phyloP scores from a whole-genome alignment of 2,888 invertebrate species.

The Epinotia bilunana region DNA sequence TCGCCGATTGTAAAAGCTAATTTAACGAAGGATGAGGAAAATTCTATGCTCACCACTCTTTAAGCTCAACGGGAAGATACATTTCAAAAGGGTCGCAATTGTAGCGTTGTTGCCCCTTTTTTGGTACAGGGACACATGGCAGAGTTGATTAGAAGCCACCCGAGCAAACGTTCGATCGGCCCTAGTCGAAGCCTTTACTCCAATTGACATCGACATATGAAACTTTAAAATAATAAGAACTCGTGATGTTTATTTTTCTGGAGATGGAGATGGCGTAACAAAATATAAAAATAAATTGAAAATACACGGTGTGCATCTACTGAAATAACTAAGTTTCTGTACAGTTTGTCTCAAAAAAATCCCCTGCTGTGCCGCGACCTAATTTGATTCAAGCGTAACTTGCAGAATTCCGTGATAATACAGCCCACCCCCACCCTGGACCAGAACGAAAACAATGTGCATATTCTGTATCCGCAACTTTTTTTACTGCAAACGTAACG shows the following conservation, averaged over 20 bases:
- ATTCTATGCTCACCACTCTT: conserved; percentile 5
- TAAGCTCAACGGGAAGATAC: conserved; percentile 24
- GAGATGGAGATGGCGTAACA: too few relatives aligned
- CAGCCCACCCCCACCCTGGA: neutral
- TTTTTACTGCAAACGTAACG: neutral
- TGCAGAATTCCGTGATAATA: neutral
- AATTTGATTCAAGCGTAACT: neutral
- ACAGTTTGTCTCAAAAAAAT: neutral
- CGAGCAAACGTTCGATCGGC: conserved; percentile 31
- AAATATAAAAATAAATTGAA: neutral
- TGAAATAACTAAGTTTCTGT: neutral
- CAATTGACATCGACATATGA: neutral
- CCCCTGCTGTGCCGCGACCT: neutral
- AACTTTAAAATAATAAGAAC: neutral
- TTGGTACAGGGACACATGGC: conserved; percentile 14
- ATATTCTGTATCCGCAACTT: neutral
- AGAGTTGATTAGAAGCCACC: conserved; percentile 37
- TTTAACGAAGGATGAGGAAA: conserved; percentile 3
- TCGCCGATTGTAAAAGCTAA: neutral
- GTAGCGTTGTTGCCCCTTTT: conserved; percentile 14
- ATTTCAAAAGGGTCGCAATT: conserved; percentile 2
- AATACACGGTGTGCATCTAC: too few relatives aligned
- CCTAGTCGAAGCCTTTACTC: neutral
- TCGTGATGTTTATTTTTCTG: neutral
- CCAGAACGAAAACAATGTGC: neutral